Evolutionary conservation across 2,888 invertebrate species (phyloP).

Genomic region (Dinocampus coccinellae): DNA sequence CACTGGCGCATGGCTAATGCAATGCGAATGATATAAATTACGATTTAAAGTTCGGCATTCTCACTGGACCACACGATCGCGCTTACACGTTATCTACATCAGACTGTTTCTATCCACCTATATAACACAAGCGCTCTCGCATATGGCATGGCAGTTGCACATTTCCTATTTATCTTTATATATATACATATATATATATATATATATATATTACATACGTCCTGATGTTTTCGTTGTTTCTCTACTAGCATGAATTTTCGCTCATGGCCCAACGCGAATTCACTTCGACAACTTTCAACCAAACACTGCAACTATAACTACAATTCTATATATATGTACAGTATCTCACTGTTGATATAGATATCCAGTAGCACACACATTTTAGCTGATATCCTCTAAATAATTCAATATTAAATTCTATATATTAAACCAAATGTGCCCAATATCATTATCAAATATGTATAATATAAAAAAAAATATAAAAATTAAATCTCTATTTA

Average conservation of each 20-base stretch:
- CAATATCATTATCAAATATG: too few species aligned
- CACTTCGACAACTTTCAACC: slow-evolving; percentile 17
- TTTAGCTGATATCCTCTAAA: too few species aligned
- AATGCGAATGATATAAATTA: too few species aligned
- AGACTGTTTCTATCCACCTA: slow-evolving; percentile 31
- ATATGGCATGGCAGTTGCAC: slow-evolving; percentile 28
- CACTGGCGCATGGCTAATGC: slow-evolving; percentile 43
- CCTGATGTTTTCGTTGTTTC: not conserved
- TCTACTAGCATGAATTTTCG: not conserved
- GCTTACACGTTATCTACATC: slow-evolving; percentile 36
- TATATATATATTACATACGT: not conserved
- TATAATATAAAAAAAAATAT: too few species aligned
- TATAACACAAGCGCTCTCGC: not conserved
- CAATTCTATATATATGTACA: not conserved
- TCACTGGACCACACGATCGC: slow-evolving; percentile 23
- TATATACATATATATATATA: slow-evolving; percentile 5
- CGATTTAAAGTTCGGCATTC: slow-evolving; percentile 50
- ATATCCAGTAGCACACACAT: not conserved
- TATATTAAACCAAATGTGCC: too few species aligned
- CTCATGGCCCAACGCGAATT: slow-evolving; percentile 13
- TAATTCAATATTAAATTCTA: not conserved
- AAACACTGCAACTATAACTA: not conserved
- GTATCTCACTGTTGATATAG: not conserved
- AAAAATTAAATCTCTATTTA: too few species aligned
- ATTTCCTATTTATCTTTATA: slow-evolving; percentile 28